Base-by-base conservation (phyloP, 1,140 invertebrate species). In the Drosophila saltans region DNA sequence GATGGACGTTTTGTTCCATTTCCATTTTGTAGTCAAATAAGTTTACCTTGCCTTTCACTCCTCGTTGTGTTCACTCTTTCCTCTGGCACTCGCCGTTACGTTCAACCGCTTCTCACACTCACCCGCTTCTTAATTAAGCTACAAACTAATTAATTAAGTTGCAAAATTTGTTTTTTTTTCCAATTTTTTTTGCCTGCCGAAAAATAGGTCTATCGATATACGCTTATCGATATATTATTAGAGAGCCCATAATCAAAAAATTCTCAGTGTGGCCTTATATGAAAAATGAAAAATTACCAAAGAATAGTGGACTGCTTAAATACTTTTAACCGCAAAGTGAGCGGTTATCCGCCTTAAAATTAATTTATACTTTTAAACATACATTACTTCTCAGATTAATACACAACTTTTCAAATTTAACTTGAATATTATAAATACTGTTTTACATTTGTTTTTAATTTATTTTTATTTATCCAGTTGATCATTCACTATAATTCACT, bases 141-240 rank as follows among this genome's bases (percentile, higher is more conserved):
- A 88, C 63, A 61, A 69, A 79, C 72, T 80, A 76, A 79, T 72
- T 77, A 80, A 82, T 76, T 71, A 79, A 74, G 72, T 76, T 79
- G 77, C 70, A 72, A 85, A 82, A 76, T 80, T 76, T 73, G 58
- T 64, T 76, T 80, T 24, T 41, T 75, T 88, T 82, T 82, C 72
- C 65, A 80, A 88, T 66, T 71, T 80, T 78, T 78, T 78, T 86
- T 75, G 66, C 60, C 60, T 76, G 63, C 69, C 60, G 73, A 69
- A 68, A 76, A 75, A 62, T 58, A 28, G 59, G 52, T 75, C 58
- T 36, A 36, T 36, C 33, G 33, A 36, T 36, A 36, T 36, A 36
- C 33, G 0, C 6, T 7, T 5, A 36, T 36, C 33, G 33, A 36
- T 36, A 36, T 36, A 36, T 36, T 36, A 7, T 36, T 6, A 36